Percentiles rank a stretch among this genome's conserved stretches.
Evolutionary conservation across 2,113 vertebrate genomes (phyloP).

Genomic region (Leuciscus idus): DNA sequence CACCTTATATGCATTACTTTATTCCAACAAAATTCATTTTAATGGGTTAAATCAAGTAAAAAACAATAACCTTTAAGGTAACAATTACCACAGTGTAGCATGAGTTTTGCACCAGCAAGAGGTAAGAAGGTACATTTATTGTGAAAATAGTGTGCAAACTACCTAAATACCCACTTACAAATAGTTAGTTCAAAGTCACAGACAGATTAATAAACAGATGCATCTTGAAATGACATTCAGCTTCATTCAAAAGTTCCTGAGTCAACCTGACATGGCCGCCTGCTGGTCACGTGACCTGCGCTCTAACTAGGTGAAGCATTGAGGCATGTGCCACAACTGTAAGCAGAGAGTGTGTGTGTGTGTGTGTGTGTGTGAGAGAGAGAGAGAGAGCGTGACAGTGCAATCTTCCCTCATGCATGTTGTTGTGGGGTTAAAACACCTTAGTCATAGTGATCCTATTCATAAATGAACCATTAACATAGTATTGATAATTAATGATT

Average conservation of each 20-base stretch:
- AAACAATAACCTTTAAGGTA: too few species aligned
- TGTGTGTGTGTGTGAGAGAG: not conserved
- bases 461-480: too few species aligned
- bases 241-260: conserved; percentile 29
- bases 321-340: not conserved
- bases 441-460: not conserved
- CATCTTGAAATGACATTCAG: not conserved
- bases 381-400: not conserved
- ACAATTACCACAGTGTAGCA: too few species aligned
- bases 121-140: too few species aligned
- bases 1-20: too few species aligned
- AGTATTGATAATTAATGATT: not conserved
- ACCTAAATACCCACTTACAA: not conserved
- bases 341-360: not conserved
- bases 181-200: not conserved
- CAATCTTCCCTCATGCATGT: not conserved
- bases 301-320: not conserved
- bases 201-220: not conserved
- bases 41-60: too few species aligned
- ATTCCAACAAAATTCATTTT: too few species aligned
- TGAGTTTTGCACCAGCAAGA: too few species aligned
- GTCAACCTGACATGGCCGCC: conserved; percentile 25
- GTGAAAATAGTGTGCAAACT: not conserved
- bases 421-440: not conserved
- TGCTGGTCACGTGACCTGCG: not conserved